A percentile compares a stretch with the other conserved stretches of the same genome.
Evolutionary conservation across 1,140 invertebrate species (phyloP).

Genomic region (Microplitis demolitor): DNA sequence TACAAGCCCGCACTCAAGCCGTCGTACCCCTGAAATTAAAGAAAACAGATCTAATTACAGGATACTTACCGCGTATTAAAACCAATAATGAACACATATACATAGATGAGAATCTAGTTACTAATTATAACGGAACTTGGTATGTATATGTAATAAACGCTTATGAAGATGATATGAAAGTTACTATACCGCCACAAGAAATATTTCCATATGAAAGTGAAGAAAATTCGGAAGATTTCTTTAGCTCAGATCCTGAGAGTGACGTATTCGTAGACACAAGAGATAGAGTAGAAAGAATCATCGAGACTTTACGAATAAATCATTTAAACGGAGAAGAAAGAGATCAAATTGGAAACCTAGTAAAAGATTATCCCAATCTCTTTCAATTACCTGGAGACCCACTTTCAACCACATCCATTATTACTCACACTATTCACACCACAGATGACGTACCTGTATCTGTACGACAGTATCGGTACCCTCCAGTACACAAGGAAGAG

Average conservation of each 20-base stretch:
- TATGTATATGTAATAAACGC: neutral
- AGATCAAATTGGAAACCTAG: neutral
- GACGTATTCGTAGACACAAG: neutral
- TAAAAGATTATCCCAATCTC: neutral
- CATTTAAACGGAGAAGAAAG: neutral
- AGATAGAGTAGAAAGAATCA: neutral
- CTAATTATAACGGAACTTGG: neutral
- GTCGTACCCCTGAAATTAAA: no score
- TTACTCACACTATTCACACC: neutral
- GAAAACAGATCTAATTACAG: no score
- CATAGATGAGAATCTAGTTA: neutral
- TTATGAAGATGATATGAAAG: neutral
- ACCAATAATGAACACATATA: neutral
- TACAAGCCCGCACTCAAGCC: no score
- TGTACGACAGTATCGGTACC: neutral
- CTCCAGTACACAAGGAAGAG: neutral
- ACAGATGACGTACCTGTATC: neutral
- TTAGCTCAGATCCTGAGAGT: neutral
- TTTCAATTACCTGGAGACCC: neutral
- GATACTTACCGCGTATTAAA: no score
- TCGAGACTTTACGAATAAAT: neutral
- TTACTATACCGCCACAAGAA: neutral
- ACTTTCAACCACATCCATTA: neutral
- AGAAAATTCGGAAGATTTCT: neutral
- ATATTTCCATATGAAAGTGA: neutral